Evolutionary conservation across 2,888 invertebrate genomes (phyloP).

Genomic region (Dynastes maya): DNA sequence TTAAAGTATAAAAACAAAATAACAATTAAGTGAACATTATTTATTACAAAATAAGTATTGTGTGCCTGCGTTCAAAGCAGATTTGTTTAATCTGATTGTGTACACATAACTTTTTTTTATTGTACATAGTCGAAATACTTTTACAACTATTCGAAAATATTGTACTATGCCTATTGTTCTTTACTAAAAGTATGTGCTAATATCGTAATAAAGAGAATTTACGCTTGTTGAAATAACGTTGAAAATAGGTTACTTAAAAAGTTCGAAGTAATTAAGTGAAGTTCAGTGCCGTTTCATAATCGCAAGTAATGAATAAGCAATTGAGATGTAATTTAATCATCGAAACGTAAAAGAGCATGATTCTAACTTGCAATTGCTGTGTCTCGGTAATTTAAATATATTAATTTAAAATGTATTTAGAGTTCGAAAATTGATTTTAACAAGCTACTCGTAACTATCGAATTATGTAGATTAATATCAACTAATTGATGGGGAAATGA

Average conservation of each 20-base stretch:
- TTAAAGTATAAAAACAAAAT: conserved; percentile 3
- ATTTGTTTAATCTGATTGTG: conserved; percentile 5
- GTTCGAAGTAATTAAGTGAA: background rate
- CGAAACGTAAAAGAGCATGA: no score
- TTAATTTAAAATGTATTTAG: no score
- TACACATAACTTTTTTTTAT: background rate
- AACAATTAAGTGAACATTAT: conserved; percentile 7
- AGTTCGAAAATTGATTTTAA: no score
- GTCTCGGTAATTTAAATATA: no score
- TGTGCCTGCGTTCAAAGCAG: background rate
- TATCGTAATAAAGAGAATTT: background rate
- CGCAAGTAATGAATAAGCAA: background rate
- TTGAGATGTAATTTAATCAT: background rate
- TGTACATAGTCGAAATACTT: background rate
- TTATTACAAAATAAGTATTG: conserved; percentile 9
- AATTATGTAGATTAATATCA: no score
- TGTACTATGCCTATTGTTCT: background rate
- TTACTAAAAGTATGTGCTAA: no score
- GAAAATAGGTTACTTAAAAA: background rate
- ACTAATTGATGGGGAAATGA: no score
- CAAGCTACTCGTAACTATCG: no score
- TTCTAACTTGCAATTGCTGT: no score
- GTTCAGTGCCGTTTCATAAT: background rate
- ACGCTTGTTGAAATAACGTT: background rate
- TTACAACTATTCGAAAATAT: background rate